Evolutionary conservation across 2,113 vertebrate genomes (phyloP).

Genomic region (Rhabdomys dilectus): DNA sequence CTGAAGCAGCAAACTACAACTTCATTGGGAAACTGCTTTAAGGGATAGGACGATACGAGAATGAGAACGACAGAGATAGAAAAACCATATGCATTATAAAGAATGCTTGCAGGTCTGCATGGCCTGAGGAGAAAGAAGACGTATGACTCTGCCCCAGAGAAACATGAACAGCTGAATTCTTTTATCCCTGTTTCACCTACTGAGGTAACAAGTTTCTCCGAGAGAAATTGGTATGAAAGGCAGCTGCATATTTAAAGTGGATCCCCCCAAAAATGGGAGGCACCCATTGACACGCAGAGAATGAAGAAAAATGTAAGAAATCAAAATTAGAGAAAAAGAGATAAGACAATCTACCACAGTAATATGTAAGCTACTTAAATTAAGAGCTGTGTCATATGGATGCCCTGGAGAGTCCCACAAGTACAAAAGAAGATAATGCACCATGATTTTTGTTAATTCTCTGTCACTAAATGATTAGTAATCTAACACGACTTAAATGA

Average conservation of each 20-base stretch:
- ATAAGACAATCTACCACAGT: background rate
- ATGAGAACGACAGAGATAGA: constrained; percentile 66
- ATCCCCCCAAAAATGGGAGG: background rate
- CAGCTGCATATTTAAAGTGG: background rate
- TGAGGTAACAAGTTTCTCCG: constrained; percentile 69
- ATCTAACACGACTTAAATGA: constrained; percentile 38
- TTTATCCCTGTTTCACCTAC: constrained; percentile 63
- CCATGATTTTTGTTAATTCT: background rate
- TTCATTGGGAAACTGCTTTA: constrained; percentile 45
- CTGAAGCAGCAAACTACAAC: constrained; percentile 58
- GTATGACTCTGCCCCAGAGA: constrained; percentile 51
- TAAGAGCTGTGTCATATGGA: background rate
- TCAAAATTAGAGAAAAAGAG: constrained; percentile 3
- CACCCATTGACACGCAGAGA: constrained; percentile 24
- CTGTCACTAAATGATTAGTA: background rate
- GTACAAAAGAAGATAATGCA: constrained; percentile 29
- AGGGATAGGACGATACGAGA: constrained; percentile 71
- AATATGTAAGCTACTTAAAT: background rate
- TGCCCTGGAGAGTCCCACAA: background rate
- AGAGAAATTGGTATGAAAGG: constrained; percentile 56
- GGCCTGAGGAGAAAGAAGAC: constrained; percentile 56
- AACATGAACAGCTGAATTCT: constrained; percentile 63
- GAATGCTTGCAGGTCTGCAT: constrained; percentile 49
- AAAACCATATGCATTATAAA: constrained; percentile 69
- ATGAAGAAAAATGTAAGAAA: constrained; percentile 32